Evolutionary conservation across 37 sponge, comb jelly and placozoan species (phyloP).

Genomic region (Mnemiopsis leidyi): DNA sequence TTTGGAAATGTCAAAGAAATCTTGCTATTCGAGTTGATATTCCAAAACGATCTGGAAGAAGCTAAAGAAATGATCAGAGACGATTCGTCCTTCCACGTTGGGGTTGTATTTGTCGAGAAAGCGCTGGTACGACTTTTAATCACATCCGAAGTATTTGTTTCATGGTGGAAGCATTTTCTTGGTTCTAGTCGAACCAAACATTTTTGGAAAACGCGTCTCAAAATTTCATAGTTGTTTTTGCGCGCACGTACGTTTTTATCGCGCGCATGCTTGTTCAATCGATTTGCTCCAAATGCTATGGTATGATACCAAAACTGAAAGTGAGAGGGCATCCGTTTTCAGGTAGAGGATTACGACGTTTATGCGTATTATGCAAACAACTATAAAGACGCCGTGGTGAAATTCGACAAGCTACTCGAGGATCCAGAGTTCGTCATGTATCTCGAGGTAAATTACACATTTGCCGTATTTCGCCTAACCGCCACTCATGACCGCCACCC

Average conservation of each 20-base stretch:
- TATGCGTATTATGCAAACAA: slow-evolving; percentile 47
- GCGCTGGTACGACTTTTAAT: slow-evolving; percentile 36
- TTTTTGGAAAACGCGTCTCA: background rate
- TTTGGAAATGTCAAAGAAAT: slow-evolving; percentile 32
- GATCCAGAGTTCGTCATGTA: background rate
- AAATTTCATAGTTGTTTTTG: background rate
- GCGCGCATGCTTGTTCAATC: background rate
- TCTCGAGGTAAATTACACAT: slow-evolving; percentile 7
- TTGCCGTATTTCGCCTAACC: too few species aligned
- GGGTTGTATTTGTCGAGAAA: slow-evolving; percentile 15
- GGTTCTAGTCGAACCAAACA: background rate
- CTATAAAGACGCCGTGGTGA: background rate
- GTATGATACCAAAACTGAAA: background rate
- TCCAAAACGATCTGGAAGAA: slow-evolving; percentile 38
- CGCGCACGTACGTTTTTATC: background rate
- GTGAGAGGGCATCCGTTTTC: too few species aligned
- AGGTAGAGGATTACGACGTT: slow-evolving; percentile 6
- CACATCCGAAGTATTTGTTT: too few species aligned
- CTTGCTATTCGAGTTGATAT: slow-evolving; percentile 11
- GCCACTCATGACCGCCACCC: too few species aligned
- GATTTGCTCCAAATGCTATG: background rate
- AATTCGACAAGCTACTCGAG: background rate
- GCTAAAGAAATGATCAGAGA: slow-evolving; percentile 30
- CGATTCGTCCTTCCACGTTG: slow-evolving; percentile 28
- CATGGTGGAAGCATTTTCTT: too few species aligned